Base-by-base conservation (phyloP, 2,113 vertebrate species). In the Erpornis zantholeuca region DNA sequence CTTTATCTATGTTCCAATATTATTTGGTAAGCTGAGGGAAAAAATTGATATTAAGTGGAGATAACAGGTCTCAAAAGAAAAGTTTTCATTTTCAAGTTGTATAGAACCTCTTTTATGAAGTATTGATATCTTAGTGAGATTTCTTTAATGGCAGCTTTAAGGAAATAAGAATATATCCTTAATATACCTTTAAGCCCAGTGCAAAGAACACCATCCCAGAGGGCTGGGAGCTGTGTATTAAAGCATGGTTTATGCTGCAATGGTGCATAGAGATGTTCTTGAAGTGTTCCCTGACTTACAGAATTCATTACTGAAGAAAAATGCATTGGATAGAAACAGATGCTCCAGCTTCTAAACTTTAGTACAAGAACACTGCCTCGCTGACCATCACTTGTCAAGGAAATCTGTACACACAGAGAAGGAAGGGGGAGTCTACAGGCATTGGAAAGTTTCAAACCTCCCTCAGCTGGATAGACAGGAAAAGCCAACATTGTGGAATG, bases 21-120 rank as follows among this genome's bases (percentile, higher is more conserved):
- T 31, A n/a, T 60, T 52, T 6, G 3, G 11, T 47, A 80, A 82
- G 4, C 40, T 89, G 36, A 52, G 10, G 24, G 38, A 77, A 88
- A 57, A 65, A 2, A 31, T 4, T 72, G 7, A 60, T 49, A 53
- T 33, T 75, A 90, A 88, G 19, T 50, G 33, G 24, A 49, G 52
- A 71, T 52, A 78, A 69, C 27, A 59, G n/a, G 19, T 86, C 76
- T 95, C 64, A 81, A 75, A 92, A 88, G 54, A 66, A 86, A 92
- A 23, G 31, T 91, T 92, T 91, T 53, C 9, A 77, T 77, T 92
- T 94, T 78, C 65, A 31, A 71, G 56, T 61, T 56, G 6, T 40
- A 56, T 2, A 60, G 80, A 94, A 44, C 40, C 13, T 79, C 23
- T 75, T 94, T 73, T 89, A 54, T 24, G 35, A 44, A 68, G 25